These are phyloP conservation scores for Lophotriccus pileatus DNA, from an alignment of 2,797 vertebrate genomes.

Conservation along the genomic window DNA sequence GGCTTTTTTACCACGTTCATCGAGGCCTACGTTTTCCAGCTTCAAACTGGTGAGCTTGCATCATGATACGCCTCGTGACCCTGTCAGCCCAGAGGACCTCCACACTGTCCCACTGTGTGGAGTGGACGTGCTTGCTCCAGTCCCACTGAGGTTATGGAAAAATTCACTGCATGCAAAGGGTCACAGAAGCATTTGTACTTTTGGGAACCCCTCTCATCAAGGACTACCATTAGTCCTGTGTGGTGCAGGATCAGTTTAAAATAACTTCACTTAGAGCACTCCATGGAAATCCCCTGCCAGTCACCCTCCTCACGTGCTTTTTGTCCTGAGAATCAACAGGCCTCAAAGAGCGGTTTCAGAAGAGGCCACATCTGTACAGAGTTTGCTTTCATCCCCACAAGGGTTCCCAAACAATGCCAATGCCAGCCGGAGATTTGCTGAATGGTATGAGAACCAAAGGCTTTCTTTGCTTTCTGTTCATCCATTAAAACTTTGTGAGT, in stretches of 20 bases:
- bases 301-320: slow-evolving; percentile 40
- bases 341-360: slow-evolving; percentile 24
- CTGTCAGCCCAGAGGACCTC: not conserved
- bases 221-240: not conserved
- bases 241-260: slow-evolving; percentile 14
- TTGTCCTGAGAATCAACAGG: slow-evolving; percentile 50
- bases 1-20: not conserved
- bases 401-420: slow-evolving; percentile 50
- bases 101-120: not conserved
- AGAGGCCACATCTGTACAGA: slow-evolving; percentile 59
- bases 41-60: not conserved
- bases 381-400: slow-evolving; percentile 61
- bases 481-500: slow-evolving; percentile 54
- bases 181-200: not conserved
- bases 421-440: slow-evolving; percentile 48
- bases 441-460: slow-evolving; percentile 60
- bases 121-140: fast-evolving
- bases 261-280: not conserved
- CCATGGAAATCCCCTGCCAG: slow-evolving; percentile 29
- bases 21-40: not conserved
- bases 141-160: not conserved
- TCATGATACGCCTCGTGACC: not conserved
- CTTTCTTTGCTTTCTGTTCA: slow-evolving; percentile 60
- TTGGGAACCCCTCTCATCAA: not conserved
- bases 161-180: not conserved